Evolutionary conservation across 2,888 invertebrate genomes (phyloP).

Genomic region (Corbicula japonica): DNA sequence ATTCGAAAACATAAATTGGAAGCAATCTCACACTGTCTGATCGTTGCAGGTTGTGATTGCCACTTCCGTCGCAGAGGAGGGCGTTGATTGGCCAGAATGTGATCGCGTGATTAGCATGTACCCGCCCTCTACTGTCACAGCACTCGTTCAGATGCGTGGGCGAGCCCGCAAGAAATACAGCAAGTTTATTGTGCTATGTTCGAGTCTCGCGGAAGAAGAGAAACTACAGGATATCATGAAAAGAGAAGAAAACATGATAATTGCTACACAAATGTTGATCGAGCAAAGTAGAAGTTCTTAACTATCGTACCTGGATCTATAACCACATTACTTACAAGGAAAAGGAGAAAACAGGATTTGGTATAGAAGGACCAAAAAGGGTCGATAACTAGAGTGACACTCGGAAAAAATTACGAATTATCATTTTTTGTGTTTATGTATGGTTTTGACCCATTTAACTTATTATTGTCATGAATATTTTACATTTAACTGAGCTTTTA

Average conservation of each 20-base stretch:
- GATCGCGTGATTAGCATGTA: conserved; percentile 82
- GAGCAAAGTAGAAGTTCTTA: conserved; percentile 16
- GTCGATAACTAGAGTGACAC: no score
- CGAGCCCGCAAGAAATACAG: conserved; percentile 81
- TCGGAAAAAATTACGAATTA: no score
- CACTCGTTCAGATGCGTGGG: conserved; percentile 84
- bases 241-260: conserved; percentile 79
- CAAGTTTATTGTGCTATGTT: conserved; percentile 81
- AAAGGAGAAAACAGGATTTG: no score
- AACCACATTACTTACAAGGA: no score
- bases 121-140: conserved; percentile 81
- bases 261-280: conserved; percentile 69
- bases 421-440: no score
- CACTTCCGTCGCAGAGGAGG: conserved; percentile 84
- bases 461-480: no score
- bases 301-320: no score
- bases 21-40: no score
- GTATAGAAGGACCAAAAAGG: no score
- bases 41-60: conserved; percentile 77
- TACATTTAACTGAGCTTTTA: no score
- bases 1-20: no score
- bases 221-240: conserved; percentile 73
- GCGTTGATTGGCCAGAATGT: conserved; percentile 82
- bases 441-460: no score
- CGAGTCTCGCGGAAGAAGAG: conserved; percentile 71